Base-by-base conservation (phyloP, 2,888 invertebrate genomes). In the Aradus depressus region DNA sequence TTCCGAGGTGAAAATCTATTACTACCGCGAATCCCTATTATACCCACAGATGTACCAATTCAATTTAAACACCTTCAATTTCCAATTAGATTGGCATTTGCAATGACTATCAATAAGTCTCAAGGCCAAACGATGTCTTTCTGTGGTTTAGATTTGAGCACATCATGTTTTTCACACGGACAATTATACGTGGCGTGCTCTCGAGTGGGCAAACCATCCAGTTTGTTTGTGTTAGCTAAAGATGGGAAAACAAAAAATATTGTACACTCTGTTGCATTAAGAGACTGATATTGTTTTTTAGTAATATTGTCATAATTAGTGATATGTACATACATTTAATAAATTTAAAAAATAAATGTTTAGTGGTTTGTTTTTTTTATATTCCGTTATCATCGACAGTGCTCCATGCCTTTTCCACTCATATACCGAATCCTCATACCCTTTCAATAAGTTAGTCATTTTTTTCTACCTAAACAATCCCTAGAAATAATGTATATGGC, bases 161-260 rank as follows among this genome's bases (percentile, higher is more conserved):
- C 44, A 19, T 28, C 43, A 6, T 51, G 56, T 42, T 59, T 58
- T 45, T 53, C 54, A 10, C 51, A 54, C 43, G 50, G 58, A 8
- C 55, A 58, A 44, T 42, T 50, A 26, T 48, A 53, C 22, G 53
- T 53, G 22, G 53, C 50, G 28, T 53, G 54, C 35, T 51, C 51
- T 28, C 53, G 51, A 32, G 55, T 59, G 19, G 57, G 58, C 16
- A 61, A 61, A 59, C 59, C 58, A 49, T 59, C 56, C 31, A 55
- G 47, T 60, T 43, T 58, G 39, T 59, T 60, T 60, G 57, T 60
- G 53, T 60, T 52, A 53, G 58, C 60, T 55, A 53, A 57, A 55
- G 57, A 61, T 48, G 50, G 58, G 32, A 50, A 58, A 57, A 61
- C 60, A 23, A 61, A 60, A 58, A 62, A 60, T 41, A 60, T 62